Evolutionary conservation across 2,888 invertebrate species (phyloP), one percentile per base, ranked within the genome.

Genomic region (Xylocampa areola): DNA sequence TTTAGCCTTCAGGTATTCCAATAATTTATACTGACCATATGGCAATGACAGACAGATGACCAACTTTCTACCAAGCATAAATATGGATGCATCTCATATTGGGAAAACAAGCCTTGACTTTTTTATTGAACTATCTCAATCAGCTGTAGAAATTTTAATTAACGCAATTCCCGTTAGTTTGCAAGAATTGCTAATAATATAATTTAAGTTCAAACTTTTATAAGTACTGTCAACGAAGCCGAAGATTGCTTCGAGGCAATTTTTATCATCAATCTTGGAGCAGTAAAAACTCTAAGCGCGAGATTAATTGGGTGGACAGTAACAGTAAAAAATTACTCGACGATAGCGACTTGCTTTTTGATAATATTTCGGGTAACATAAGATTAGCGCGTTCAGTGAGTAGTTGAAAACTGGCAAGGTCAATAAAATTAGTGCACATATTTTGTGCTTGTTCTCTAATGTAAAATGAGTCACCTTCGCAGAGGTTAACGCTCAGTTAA

Each of bases 361-460:
- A 43, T 11, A 16, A 32, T 40, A 30, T 25, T 35, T 57, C 17
- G 8, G 30, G 21, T 39, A 44, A 30, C 48, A 41, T 23, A 35
- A 40, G 54, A 52, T 8, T 27, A 59, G 30, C 13, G 35, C 49
- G 37, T 32, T 11, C 11, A 11, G 45, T 45, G n/a, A n/a, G 51
- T 48, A 43, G 59, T 68, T 74, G 63, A 73, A 76, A 81, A 66
- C 60, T 52, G 40, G 17, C 82, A 86, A 87, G 86, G 89, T 80
- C 83, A 82, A 84, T 79, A 77, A 79, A 84, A 86, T 88, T 85
- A 80, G 76, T 65, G 57, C 65, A 72, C 53, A 72, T 69, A 68
- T 63, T 60, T 58, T 55, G 52, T 43, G 69, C 67, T 60, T 65
- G 63, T 54, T 71, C 50, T 50, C 53, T 54, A 21, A 55, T 68